A percentile compares a stretch with the other conserved stretches of the same genome.
These are phyloP conservation scores for Corythornis madagascariensis DNA, from an alignment of 2,113 vertebrate genomes.

Conservation along the genomic window DNA sequence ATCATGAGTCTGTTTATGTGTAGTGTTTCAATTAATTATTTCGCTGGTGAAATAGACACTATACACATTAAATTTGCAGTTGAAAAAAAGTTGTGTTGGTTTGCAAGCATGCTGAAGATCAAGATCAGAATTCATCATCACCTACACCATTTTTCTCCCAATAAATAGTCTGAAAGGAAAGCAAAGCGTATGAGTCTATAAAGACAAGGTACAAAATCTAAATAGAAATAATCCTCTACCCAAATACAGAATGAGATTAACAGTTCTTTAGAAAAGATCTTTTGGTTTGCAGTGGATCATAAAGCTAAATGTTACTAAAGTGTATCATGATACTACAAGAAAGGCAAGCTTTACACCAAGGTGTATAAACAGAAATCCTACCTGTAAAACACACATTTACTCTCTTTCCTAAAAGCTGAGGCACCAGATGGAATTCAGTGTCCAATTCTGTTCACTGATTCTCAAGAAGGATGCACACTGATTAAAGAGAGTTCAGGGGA, in stretches of 20 bases:
- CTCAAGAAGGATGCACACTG: background rate
- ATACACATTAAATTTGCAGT: background rate
- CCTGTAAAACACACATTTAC: background rate
- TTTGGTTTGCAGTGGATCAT: background rate
- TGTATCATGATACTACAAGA: background rate
- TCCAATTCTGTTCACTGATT: background rate
- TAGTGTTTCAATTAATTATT: background rate
- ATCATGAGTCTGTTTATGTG: background rate
- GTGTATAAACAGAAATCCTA: background rate
- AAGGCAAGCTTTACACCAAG: background rate
- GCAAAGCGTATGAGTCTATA: background rate
- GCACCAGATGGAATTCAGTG: background rate
- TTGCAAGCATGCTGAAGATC: background rate
- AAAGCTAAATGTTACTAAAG: background rate
- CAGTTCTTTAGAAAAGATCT: background rate
- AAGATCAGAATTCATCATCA: background rate
- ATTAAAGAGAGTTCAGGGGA: background rate
- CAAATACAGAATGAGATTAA: background rate
- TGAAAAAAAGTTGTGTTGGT: background rate
- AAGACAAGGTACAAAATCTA: background rate
- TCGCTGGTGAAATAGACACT: background rate
- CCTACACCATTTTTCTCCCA: fast-evolving
- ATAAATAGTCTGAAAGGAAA: background rate
- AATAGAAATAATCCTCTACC: background rate
- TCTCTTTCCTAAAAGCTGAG: background rate